Base-by-base conservation (phyloP, 2,888 invertebrate genomes). In the Iphiclides podalirius region DNA sequence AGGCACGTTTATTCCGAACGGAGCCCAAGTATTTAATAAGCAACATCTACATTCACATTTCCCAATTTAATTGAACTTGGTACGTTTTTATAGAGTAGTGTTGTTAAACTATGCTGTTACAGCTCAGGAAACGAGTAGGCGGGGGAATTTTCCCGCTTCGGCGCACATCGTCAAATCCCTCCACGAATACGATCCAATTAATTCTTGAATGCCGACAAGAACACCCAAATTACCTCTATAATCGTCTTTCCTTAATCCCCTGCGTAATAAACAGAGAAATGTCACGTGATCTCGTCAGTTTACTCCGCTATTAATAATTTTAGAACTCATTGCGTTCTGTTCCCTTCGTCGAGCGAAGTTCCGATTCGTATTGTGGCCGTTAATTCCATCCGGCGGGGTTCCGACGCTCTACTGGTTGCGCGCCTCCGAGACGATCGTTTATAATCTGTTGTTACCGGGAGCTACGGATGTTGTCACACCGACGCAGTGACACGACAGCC, bases 371-470 rank as follows among this genome's bases (percentile, higher is more conserved):
- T 70, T 58, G 62, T 53, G 55, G 67, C 64, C 64, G 67, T 76
- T 72, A 71, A 76, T 67, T 79, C 78, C 72, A 78, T 66, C 8
- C 63, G 58, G 47, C 62, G 65, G 57, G 66, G 66, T 69, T 58
- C 52, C 57, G 56, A 59, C 58, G 53, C 59, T 65, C 71, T 70
- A 71, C 65, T 67, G 70, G 67, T 66, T 52, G 46, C 52, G n/a
- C n/a, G n/a, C n/a, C 61, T 72, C 73, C 71, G 75, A 70, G 67
- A 60, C 61, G n/a, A n/a, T n/a, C n/a, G n/a, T n/a, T n/a, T n/a
- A n/a, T n/a, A n/a, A n/a, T n/a, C n/a, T n/a, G n/a, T 64, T 69
- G 70, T 72, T 73, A 70, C 64, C 51, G 50, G 33, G n/a, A n/a
- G n/a, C n/a, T n/a, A n/a, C n/a, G n/a, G n/a, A n/a, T n/a, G n/a